A percentile compares a stretch with the other conserved stretches of the same genome.
Conservation (phyloP, 2,888 invertebrate species). For the Balanococcus diminutus region DNA sequence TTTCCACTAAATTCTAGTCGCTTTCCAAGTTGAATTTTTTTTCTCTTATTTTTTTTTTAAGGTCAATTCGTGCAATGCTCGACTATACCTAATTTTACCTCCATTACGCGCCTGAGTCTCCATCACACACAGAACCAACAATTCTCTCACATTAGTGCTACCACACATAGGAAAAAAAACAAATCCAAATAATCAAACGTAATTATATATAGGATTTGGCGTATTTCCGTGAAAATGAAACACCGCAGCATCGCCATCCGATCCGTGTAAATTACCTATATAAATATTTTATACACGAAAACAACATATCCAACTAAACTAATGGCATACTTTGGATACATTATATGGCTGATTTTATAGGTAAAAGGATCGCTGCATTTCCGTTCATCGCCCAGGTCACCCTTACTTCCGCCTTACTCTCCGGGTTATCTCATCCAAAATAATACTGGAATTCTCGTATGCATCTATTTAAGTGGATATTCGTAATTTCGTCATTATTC, state of each 20-base stretch:
- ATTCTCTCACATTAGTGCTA: neutral
- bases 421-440: neutral
- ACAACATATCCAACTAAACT: neutral
- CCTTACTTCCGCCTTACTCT: neutral
- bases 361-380: conserved; percentile 13
- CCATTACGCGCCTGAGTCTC: conserved; percentile 1
- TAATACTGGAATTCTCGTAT: too few relatives aligned
- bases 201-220: neutral
- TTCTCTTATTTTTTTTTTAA: neutral
- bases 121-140: neutral
- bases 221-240: conserved; percentile 9
- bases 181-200: conserved; percentile 11
- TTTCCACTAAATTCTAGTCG: neutral
- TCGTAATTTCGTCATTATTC: too few relatives aligned
- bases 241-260: neutral
- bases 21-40: neutral
- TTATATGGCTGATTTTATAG: neutral
- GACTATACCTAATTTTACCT: neutral
- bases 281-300: neutral
- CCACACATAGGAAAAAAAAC: neutral
- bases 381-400: neutral
- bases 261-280: conserved; percentile 7
- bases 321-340: neutral
- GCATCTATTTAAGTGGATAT: too few relatives aligned
- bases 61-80: neutral